These are phyloP conservation scores for Cataglyphis rosenhaueri DNA, from an alignment of 2,888 invertebrate genomes.

Conservation along the genomic window DNA sequence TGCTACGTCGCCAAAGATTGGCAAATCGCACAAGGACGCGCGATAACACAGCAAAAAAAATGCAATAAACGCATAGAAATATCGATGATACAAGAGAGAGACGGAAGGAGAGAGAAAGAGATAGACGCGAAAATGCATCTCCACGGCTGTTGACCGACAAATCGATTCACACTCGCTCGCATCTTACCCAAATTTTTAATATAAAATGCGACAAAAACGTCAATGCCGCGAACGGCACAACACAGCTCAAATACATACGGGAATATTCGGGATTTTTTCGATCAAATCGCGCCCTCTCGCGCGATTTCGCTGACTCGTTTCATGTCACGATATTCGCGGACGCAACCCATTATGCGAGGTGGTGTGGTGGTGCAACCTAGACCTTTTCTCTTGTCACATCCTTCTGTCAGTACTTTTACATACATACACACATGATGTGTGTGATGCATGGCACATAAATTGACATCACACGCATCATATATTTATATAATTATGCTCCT, in stretches of 20 bases:
- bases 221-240: slow-evolving; percentile 18
- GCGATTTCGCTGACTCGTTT: not conserved
- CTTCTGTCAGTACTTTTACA: not conserved
- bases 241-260: slow-evolving; percentile 5
- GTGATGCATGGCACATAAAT: too few species aligned
- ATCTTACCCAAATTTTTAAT: slow-evolving; percentile 21
- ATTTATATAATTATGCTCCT: too few species aligned
- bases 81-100: not conserved
- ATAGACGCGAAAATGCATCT: not conserved
- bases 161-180: not conserved
- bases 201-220: slow-evolving; percentile 7
- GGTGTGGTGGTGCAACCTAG: too few species aligned
- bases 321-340: not conserved
- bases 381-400: not conserved
- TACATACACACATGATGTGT: too few species aligned
- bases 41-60: slow-evolving; percentile 30
- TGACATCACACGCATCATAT: too few species aligned
- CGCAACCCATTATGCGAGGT: not conserved
- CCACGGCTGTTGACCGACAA: not conserved
- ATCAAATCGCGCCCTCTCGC: not conserved
- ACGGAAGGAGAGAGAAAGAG: too few species aligned
- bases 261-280: not conserved
- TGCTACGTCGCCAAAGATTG: slow-evolving; percentile 22
- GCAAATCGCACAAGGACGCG: slow-evolving; percentile 25
- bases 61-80: not conserved